Base-by-base conservation (phyloP, 1,140 invertebrate genomes). In the Drosophila subobscura region DNA sequence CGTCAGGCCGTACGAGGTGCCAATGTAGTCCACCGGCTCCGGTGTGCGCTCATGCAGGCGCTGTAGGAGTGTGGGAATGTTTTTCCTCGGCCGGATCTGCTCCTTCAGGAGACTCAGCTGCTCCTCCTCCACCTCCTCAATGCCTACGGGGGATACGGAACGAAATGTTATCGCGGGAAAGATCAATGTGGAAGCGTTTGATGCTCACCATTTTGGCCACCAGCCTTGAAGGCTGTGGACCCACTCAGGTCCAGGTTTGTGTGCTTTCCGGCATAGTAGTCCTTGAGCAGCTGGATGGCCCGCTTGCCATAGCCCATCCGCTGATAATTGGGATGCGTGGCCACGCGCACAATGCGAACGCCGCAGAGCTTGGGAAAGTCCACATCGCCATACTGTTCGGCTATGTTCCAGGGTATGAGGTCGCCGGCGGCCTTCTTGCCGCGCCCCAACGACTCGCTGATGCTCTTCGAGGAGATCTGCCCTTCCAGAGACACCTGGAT, bases 251-350 rank as follows among this genome's bases (percentile, higher is more conserved):
- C 65, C 12, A 81, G 42, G 6, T 72, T 58, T 20, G 60, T 60
- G 50, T 73, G 61, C 37, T 96, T 95, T n/a, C 95, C 94, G 66
- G 95, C 94, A 89, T 98, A 99, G 92, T 99, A 99, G 49, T 97
- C 93, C 54, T 96, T 94, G 4, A 99, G 92, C 27, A 99, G 91
- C 72, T 95, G 92, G 3, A 99, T 86, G 4, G 98, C 98, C 65
- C 96, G 93, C 45, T 94, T 94, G 5, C 98, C 98, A 92, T 99
- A 99, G 7, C 98, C 98, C 97, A 99, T 99, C 94, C 97, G 89
- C 93, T 99, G 98, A 92, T 99, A 99, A 77, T 99, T 97, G 0
- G 99, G 99, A 95, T 99, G 98, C 2, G 98, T 99, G 1, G 99
- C 99, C 59, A 99, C 98, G 41, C 99, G 93, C 14, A 99, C 97